phyloP scores from a whole-genome alignment of 92 coral and sea anemone genomes.

The Phenganax marumi region DNA sequence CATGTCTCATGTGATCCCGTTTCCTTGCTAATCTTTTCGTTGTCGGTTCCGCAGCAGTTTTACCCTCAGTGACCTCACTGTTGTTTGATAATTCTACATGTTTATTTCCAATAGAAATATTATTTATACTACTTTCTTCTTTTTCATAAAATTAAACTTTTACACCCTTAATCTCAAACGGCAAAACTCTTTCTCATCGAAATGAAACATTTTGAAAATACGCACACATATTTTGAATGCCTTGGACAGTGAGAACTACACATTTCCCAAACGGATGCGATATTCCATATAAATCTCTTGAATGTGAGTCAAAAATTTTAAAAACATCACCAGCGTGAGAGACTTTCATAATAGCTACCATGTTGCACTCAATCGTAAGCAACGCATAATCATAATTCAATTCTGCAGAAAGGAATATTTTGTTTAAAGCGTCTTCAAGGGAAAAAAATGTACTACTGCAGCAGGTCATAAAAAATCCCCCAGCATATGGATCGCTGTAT shows the following conservation, averaged over 20 bases:
- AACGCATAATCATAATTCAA: conserved; percentile 1
- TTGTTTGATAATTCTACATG: conserved; percentile 2
- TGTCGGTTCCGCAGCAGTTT: too few relatives aligned
- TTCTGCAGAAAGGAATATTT: background rate
- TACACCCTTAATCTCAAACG: conserved; percentile 21
- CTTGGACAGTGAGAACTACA: background rate
- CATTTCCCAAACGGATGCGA: conserved; percentile 14
- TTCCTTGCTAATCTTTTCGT: too few relatives aligned
- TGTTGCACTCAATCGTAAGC: conserved; percentile 1
- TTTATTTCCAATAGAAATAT: background rate
- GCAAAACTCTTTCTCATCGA: conserved; percentile 15
- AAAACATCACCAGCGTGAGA: conserved; percentile 8
- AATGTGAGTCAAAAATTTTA: conserved; percentile 23
- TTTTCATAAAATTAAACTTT: background rate
- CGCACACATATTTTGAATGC: conserved; percentile 14
- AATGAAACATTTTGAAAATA: conserved; percentile 23
- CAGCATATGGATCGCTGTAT: background rate
- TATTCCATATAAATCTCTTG: conserved; percentile 10
- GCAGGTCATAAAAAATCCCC: background rate
- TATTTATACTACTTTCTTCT: too few relatives aligned
- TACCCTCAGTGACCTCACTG: too few relatives aligned
- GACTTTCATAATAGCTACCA: background rate
- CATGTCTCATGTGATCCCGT: conserved; percentile 9
- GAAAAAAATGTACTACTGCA: background rate
- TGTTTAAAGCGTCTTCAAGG: background rate